Evolutionary conservation across 2,888 invertebrate species (phyloP), one percentile per base, ranked within the genome.

Genomic region (Sturmia bella): DNA sequence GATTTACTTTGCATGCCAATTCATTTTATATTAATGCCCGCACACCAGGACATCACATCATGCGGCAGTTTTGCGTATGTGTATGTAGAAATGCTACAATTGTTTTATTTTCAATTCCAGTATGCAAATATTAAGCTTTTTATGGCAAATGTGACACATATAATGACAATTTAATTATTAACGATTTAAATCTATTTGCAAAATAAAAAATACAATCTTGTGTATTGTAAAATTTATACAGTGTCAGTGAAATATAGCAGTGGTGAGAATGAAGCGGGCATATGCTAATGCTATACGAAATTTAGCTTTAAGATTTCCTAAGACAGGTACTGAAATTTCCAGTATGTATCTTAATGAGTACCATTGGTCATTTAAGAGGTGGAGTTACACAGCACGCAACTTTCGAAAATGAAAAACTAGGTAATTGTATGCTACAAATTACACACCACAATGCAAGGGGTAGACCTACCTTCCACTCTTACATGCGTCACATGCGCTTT

Each of bases 141-240:
- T 72, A 64, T 64, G 32, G 70, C 57, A 78, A 59, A 56, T 64
- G 57, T 72, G 77, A 64, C 63, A 78, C 50, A 78, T 63, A 78
- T 78, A 78, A 78, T 78, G 77, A 72, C 70, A 64, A 78, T 78
- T 78, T 64, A 78, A 72, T 78, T 78, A 78, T 78, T 78, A 64
- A 70, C 52, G 37, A 63, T 72, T 78, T 70, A 78, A 78, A 50
- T 75, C 57, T 75, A 57, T 75, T 75, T 68, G 11, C 59, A 43
- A 48, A 59, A 41, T 48, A 39, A 57, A 32, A 74, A 37, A 4
- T 0, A 48, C 24, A 27, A 24, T n/a, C 1, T 12, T 43, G 2
- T 24, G 24, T 9, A 12, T 41, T 39, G 17, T 17, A 21, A 13
- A 9, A 41, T 52, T 37, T 3, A 2, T 12, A 32, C 39, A 66